Percentiles rank a stretch among this genome's conserved stretches.
Conservation (phyloP, 2,888 invertebrate genomes). For the Plagodis dolabraria region DNA sequence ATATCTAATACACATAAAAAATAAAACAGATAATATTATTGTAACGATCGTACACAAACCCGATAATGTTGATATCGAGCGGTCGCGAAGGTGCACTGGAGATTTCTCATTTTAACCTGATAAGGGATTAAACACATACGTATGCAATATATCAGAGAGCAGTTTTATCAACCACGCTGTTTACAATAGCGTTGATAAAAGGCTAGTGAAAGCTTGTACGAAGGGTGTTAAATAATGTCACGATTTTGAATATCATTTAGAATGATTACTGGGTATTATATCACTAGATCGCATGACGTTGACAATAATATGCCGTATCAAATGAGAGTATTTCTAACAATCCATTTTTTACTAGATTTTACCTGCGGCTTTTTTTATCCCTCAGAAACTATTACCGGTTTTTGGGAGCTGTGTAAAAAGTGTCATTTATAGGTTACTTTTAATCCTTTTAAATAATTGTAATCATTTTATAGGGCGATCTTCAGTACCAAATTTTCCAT, state of each 20-base stretch:
- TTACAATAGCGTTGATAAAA: constrained; percentile 72
- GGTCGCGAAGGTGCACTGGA: constrained; percentile 40
- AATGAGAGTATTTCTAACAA: too few relatives aligned
- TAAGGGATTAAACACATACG: constrained; percentile 48
- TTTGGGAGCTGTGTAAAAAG: too few relatives aligned
- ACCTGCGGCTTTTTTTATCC: too few relatives aligned
- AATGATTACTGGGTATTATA: constrained; percentile 7
- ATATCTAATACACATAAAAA: constrained; percentile 9
- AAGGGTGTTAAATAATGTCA: constrained; percentile 47
- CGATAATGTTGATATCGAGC: constrained; percentile 26
- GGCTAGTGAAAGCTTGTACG: constrained; percentile 62
- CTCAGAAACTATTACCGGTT: too few relatives aligned
- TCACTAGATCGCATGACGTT: constrained; percentile 1
- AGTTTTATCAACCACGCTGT: constrained; percentile 66
- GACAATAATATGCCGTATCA: neutral
- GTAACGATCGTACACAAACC: constrained; percentile 27
- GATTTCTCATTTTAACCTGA: constrained; percentile 50
- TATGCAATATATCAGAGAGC: constrained; percentile 56
- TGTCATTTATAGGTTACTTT: too few relatives aligned
- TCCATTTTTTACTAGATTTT: too few relatives aligned
- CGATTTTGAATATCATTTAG: constrained; percentile 12
- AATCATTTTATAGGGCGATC: too few relatives aligned
- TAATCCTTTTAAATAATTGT: too few relatives aligned
- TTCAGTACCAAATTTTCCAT: too few relatives aligned
- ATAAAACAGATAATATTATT: constrained; percentile 18